phyloP scores from a whole-genome alignment of 2,797 vertebrate species.

The Melanotaenia pygmaea region DNA sequence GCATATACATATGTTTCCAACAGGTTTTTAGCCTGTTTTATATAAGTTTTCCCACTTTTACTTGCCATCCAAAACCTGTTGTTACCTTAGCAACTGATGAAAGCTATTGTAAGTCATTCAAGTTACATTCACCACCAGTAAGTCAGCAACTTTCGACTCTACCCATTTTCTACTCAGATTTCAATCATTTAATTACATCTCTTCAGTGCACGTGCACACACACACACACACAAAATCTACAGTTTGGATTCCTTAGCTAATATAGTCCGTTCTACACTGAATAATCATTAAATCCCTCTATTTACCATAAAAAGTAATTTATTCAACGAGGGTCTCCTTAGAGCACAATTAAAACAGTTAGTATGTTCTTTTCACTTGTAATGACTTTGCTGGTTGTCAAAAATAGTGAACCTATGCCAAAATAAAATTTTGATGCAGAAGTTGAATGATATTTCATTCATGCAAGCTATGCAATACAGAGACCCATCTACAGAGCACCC shows the following conservation, averaged over 20 bases:
- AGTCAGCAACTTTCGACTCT: conserved; percentile 20
- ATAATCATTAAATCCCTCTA: too few relatives aligned
- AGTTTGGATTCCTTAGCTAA: not conserved
- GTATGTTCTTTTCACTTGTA: too few relatives aligned
- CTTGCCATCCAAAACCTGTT: conserved; percentile 30
- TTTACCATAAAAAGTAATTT: too few relatives aligned
- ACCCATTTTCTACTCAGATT: conserved; percentile 49
- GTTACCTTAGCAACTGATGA: conserved; percentile 31
- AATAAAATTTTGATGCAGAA: not conserved
- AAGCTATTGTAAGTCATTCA: conserved; percentile 9
- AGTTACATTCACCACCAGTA: not conserved
- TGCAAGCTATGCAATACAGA: too few relatives aligned
- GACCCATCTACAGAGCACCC: too few relatives aligned
- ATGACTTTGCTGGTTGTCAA: too few relatives aligned
- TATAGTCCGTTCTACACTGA: not conserved
- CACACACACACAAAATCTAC: too few relatives aligned
- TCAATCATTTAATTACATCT: conserved; percentile 12
- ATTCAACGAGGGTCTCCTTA: too few relatives aligned
- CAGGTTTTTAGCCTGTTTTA: not conserved
- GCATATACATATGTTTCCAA: not conserved
- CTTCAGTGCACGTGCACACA: not conserved
- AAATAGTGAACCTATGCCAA: too few relatives aligned
- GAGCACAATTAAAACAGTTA: too few relatives aligned
- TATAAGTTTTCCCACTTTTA: conserved; percentile 13
- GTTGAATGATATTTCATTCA: not conserved